phyloP scores from a whole-genome alignment of 2,113 vertebrate genomes.

The Blennius ocellaris region DNA sequence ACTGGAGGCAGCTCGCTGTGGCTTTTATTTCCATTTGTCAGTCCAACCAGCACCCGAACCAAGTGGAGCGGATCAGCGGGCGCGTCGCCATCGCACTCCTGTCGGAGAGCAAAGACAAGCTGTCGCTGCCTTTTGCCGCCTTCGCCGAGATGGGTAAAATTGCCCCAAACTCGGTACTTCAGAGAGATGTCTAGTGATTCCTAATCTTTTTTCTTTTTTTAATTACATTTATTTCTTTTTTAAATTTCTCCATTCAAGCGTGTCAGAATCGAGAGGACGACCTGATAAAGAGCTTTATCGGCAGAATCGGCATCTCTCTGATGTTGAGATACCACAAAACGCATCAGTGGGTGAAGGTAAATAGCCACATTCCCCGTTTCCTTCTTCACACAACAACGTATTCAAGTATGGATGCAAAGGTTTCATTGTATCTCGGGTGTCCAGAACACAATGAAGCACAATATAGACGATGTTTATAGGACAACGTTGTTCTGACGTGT shows the following conservation, averaged over 20 bases:
- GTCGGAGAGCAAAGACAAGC: slow-evolving; percentile 81
- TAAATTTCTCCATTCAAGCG: slow-evolving; percentile 58
- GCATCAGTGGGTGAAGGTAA: slow-evolving; percentile 92
- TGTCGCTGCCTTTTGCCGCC: slow-evolving; percentile 86
- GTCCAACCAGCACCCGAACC: slow-evolving; percentile 76
- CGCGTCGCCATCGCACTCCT: slow-evolving; percentile 84
- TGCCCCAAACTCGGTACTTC: background rate
- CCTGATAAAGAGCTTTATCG: slow-evolving; percentile 82
- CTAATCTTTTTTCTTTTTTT: background rate
- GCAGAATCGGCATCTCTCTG: slow-evolving; percentile 90
- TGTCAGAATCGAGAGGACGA: slow-evolving; percentile 73
- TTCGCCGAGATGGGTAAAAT: slow-evolving; percentile 88
- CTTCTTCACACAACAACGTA: background rate
- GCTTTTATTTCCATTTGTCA: slow-evolving; percentile 84
- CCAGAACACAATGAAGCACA: too few relatives aligned
- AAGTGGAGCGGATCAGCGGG: slow-evolving; percentile 86
- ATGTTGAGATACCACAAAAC: slow-evolving; percentile 89
- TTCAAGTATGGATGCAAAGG: too few relatives aligned
- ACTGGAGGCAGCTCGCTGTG: slow-evolving; percentile 88
- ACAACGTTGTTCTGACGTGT: too few relatives aligned
- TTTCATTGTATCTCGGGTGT: too few relatives aligned
- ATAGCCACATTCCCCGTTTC: background rate
- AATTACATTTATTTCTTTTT: too few relatives aligned
- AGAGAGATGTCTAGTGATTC: background rate
- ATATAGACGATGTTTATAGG: too few relatives aligned